phyloP scores from a whole-genome alignment of 2,113 vertebrate species.

The Prinia subflava region DNA sequence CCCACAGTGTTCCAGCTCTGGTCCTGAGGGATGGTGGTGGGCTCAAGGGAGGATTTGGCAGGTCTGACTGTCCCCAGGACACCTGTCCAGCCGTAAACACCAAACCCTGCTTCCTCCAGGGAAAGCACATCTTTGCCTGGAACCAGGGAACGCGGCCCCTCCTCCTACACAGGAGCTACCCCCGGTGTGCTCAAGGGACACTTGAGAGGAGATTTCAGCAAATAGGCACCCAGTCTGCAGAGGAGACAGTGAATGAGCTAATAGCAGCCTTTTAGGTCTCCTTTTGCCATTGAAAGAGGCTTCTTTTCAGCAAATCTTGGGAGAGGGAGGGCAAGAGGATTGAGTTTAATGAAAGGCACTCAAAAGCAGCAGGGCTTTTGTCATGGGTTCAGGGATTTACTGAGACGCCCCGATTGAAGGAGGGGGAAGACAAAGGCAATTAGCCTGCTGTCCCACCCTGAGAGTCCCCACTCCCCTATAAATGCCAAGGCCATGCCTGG shows the following conservation, averaged over 20 bases:
- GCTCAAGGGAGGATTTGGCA: background rate
- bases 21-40: background rate
- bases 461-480: background rate
- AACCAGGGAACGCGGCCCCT: background rate
- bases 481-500: slow-evolving; percentile 39
- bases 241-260: background rate
- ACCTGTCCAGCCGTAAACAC: background rate
- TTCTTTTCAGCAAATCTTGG: background rate
- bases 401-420: background rate
- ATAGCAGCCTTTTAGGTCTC: slow-evolving; percentile 29
- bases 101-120: background rate
- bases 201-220: slow-evolving; percentile 12
- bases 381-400: slow-evolving; percentile 41
- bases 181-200: background rate
- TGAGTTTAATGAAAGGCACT: slow-evolving; percentile 38
- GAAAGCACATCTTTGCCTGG: background rate
- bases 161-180: background rate
- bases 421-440: slow-evolving; percentile 20
- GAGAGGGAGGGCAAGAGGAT: background rate
- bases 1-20: background rate
- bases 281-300: slow-evolving; percentile 53
- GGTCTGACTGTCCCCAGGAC: background rate
- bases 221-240: slow-evolving; percentile 37
- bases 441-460: slow-evolving; percentile 12
- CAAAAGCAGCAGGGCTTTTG: slow-evolving; percentile 45